These are phyloP conservation scores for Pachymerium ferrugineum DNA, from an alignment of 2,888 invertebrate species.

Conservation along the genomic window DNA sequence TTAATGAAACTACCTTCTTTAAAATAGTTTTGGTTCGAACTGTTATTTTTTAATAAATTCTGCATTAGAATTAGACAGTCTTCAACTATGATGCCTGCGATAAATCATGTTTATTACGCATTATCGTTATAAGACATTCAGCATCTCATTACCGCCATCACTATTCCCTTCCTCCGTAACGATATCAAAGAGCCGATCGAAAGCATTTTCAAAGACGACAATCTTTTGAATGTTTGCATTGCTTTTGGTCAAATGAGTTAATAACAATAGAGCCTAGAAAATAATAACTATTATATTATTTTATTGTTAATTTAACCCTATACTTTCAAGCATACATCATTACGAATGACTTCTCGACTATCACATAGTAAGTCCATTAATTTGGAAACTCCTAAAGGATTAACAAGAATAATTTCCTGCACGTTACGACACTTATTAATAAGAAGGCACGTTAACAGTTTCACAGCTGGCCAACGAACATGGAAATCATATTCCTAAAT, in stretches of 20 bases:
- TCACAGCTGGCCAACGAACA: constrained; percentile 83
- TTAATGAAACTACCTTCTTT: constrained; percentile 96
- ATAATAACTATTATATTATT: constrained; percentile 33
- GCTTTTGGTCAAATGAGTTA: constrained; percentile 86
- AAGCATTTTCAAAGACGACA: constrained; percentile 98
- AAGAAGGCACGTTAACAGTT: constrained; percentile 78
- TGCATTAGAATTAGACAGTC: constrained; percentile 90
- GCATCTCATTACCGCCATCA: constrained; percentile 81
- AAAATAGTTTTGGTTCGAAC: constrained; percentile 97
- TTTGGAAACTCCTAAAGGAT: constrained; percentile 86
- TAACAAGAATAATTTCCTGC: constrained; percentile 52
- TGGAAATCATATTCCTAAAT: constrained; percentile 87
- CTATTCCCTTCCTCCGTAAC: constrained; percentile 84
- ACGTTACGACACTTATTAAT: constrained; percentile 62
- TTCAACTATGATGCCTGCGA: constrained; percentile 79
- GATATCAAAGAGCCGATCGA: constrained; percentile 89
- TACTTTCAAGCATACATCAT: constrained; percentile 61
- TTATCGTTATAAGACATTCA: background rate
- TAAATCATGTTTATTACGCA: too few species aligned
- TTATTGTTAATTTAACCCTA: constrained; percentile 29
- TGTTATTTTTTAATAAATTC: constrained; percentile 88
- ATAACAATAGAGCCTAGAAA: constrained; percentile 67
- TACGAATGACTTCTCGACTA: constrained; percentile 88
- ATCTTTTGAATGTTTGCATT: constrained; percentile 98
- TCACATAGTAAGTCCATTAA: constrained; percentile 94